Base-by-base conservation (phyloP, 2,113 vertebrate species). In the Mionectes macconnelli region DNA sequence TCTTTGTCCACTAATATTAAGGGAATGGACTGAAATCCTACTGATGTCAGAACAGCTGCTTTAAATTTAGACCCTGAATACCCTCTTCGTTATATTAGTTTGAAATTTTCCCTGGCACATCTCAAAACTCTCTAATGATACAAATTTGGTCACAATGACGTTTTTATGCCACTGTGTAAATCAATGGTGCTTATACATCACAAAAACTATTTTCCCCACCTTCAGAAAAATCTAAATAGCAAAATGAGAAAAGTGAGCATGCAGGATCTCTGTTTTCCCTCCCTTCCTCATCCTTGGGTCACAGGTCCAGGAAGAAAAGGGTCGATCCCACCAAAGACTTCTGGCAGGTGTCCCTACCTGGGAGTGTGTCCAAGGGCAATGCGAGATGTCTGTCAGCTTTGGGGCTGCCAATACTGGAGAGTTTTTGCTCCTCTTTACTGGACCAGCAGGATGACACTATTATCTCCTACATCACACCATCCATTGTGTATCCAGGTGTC, bases 151-250 rank as follows among this genome's bases (percentile, higher is more conserved):
- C 55, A 86, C 24, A 5, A 3, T 60, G 25, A 28, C n/a, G 6
- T 17, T 68, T 69, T 52, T 31, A 52, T n/a, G 22, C 9, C 53
- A 33, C 27, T 77, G 12, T 42, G 64, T 66, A 82, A 72, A 88
- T 53, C 35, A 79, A 1, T 4, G 4, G 19, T 30, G 9, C 17
- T 52, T 50, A 33, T 44, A 21, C 22, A 44, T 52, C 44, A 83
- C 30, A 80, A 52, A 86, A 80, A 25, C 15, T 64, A 8, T 30
- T 20, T 76, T 30, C 2, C 5, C 13, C 1, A 3, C 9, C 8
- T 20, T 63, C 9, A 70, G 47, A 90, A 85, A 75, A 2, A 0
- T 2, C 15, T 0, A 3, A 57, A 28, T 3, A 44, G 5, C 39
- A 49, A 88, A 79, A 96, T 22, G 14, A 72, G 16, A 39, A 68